Conservation (phyloP, 2,797 vertebrate species). For the Halcyon leucocephala region DNA sequence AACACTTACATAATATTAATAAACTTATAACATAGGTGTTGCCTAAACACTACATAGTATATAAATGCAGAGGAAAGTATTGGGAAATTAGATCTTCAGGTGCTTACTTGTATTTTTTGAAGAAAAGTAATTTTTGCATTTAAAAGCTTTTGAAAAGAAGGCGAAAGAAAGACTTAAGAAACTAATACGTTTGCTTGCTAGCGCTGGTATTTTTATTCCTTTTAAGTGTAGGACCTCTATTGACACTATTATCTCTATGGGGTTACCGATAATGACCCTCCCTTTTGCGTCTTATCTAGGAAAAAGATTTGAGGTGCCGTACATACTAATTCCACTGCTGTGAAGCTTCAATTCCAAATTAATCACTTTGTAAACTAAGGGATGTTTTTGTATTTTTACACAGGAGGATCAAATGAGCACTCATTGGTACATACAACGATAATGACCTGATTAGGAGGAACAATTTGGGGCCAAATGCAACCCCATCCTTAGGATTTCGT, state of each 20-base stretch:
- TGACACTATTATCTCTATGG: constrained; percentile 50
- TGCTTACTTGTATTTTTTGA: constrained; percentile 73
- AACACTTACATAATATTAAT: constrained; percentile 98
- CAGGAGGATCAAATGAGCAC: constrained; percentile 61
- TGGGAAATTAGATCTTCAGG: constrained; percentile 83
- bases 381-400: constrained; percentile 77
- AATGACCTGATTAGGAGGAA: constrained; percentile 56
- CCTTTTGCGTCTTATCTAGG: constrained; percentile 27
- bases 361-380: constrained; percentile 61
- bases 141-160: constrained; percentile 79
- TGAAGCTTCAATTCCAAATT: constrained; percentile 60
- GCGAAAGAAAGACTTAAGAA: constrained; percentile 75
- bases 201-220: constrained; percentile 61
- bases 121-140: constrained; percentile 86
- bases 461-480: constrained; percentile 36
- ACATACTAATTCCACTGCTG: constrained; percentile 44
- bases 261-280: constrained; percentile 40
- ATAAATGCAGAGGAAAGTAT: constrained; percentile 87
- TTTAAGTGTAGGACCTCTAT: constrained; percentile 48
- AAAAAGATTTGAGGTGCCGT: constrained; percentile 44
- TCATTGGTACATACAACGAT: background rate
- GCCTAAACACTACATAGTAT: constrained; percentile 92
- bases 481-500: background rate
- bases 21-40: constrained; percentile 94
- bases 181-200: constrained; percentile 69